phyloP scores from a whole-genome alignment of 2,888 invertebrate species.

The Biston betularia region DNA sequence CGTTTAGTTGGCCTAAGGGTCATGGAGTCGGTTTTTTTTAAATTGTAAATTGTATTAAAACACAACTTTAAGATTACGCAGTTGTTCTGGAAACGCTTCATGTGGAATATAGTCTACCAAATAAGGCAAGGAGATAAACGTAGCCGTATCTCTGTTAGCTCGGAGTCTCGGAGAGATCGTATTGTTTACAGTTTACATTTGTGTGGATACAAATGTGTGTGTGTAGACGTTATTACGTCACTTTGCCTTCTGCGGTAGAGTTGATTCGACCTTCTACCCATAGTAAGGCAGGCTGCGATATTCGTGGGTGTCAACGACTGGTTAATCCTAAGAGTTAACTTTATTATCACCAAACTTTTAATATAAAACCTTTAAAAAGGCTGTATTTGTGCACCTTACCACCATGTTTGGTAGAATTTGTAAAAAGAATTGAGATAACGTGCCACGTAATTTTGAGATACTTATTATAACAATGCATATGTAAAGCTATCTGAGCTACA shows the following conservation, averaged over 20 bases:
- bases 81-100: conserved; percentile 24
- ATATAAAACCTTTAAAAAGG: conserved; percentile 1
- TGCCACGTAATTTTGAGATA: neutral
- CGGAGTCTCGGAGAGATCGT: conserved; percentile 32
- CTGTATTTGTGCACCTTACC: neutral
- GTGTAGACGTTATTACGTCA: conserved; percentile 57
- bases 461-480: neutral
- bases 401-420: neutral
- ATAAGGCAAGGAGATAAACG: conserved; percentile 38
- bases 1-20: too few relatives aligned
- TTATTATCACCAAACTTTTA: conserved; percentile 14
- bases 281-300: conserved; percentile 49
- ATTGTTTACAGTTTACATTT: conserved; percentile 62
- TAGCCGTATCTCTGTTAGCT: conserved; percentile 31
- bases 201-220: conserved; percentile 43
- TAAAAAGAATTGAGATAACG: neutral
- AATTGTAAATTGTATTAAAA: too few relatives aligned
- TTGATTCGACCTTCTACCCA: conserved; percentile 56
- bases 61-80: conserved; percentile 14
- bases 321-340: conserved; percentile 19
- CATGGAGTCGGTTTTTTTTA: too few relatives aligned
- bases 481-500: neutral
- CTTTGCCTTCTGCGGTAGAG: conserved; percentile 50
- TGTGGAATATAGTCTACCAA: conserved; percentile 25
- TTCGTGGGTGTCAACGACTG: conserved; percentile 48